These are phyloP conservation scores for Hippolais icterina DNA, from an alignment of 2,113 vertebrate genomes.

Conservation along the genomic window DNA sequence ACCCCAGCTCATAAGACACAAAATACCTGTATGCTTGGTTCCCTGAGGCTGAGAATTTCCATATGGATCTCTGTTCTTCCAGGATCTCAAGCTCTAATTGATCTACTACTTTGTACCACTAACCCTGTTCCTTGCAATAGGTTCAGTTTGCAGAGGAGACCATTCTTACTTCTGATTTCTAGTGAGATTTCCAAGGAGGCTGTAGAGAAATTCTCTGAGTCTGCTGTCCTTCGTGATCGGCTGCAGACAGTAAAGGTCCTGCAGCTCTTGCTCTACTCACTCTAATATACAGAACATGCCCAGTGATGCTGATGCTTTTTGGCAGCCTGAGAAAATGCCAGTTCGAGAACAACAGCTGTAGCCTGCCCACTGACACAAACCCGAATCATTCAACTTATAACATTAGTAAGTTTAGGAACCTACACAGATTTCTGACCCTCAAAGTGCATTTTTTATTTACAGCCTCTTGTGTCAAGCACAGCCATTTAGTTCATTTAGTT, in stretches of 20 bases:
- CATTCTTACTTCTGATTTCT: not conserved
- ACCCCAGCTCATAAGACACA: not conserved
- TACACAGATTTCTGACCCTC: not conserved
- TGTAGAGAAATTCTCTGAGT: constrained; percentile 25
- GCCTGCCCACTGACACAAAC: constrained; percentile 58
- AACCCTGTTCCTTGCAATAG: not conserved
- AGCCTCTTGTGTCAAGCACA: not conserved
- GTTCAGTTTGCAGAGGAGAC: not conserved
- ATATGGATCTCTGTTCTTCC: not conserved
- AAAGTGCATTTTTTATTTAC: constrained; percentile 2
- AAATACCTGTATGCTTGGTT: constrained; percentile 58
- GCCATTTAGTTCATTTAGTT: not conserved
- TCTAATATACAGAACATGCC: constrained; percentile 33
- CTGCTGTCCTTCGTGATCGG: constrained; percentile 49
- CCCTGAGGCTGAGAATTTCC: not conserved
- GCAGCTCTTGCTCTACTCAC: constrained; percentile 57
- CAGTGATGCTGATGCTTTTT: constrained; percentile 67
- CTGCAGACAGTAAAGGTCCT: constrained; percentile 65
- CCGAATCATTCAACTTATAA: constrained; percentile 48
- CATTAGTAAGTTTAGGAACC: constrained; percentile 13
- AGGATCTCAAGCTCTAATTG: not conserved
- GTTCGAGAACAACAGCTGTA: constrained; percentile 57
- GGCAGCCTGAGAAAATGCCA: constrained; percentile 66
- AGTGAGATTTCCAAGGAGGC: not conserved
- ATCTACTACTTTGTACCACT: not conserved